Percentiles rank a stretch among this genome's conserved stretches.
phyloP scores from a whole-genome alignment of 2,888 invertebrate species.

The Schizaphis graminum region DNA sequence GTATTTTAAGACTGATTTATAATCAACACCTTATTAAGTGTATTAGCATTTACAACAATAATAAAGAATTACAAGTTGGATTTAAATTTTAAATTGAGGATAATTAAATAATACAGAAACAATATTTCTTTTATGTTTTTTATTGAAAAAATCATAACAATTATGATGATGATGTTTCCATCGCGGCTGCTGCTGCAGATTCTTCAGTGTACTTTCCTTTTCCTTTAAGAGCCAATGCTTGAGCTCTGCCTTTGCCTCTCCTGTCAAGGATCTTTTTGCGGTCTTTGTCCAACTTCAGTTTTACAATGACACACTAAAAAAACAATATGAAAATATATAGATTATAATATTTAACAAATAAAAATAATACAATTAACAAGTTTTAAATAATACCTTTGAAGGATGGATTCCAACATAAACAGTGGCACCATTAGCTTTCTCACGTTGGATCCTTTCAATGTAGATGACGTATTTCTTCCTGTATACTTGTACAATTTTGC shows the following conservation, averaged over 20 bases:
- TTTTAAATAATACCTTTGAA: conserved; percentile 82
- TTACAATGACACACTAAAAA: conserved; percentile 94
- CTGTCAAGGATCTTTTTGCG: conserved; percentile 97
- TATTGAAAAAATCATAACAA: conserved; percentile 64
- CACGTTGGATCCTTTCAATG: conserved; percentile 98
- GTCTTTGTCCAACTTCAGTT: conserved; percentile 99
- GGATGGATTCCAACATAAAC: conserved; percentile 99
- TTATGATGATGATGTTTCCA: conserved; percentile 60
- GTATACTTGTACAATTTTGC: conserved; percentile 98
- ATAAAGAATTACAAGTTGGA: background rate
- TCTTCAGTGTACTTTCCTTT: conserved; percentile 98
- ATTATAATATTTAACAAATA: background rate
- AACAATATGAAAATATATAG: conserved; percentile 30
- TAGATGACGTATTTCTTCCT: conserved; percentile 99
- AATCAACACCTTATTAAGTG: background rate
- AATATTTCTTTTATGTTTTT: conserved; percentile 57
- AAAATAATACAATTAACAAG: too few species aligned
- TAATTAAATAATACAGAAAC: conserved; percentile 20
- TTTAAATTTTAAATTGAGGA: background rate
- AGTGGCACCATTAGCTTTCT: conserved; percentile 98
- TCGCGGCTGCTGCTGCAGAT: conserved; percentile 73
- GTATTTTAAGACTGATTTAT: background rate
- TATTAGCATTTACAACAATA: background rate
- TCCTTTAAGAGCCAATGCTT: conserved; percentile 92
- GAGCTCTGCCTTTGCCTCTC: conserved; percentile 92